Base-by-base conservation (phyloP, 2,888 invertebrate genomes). In the Latrodectus hesperus region DNA sequence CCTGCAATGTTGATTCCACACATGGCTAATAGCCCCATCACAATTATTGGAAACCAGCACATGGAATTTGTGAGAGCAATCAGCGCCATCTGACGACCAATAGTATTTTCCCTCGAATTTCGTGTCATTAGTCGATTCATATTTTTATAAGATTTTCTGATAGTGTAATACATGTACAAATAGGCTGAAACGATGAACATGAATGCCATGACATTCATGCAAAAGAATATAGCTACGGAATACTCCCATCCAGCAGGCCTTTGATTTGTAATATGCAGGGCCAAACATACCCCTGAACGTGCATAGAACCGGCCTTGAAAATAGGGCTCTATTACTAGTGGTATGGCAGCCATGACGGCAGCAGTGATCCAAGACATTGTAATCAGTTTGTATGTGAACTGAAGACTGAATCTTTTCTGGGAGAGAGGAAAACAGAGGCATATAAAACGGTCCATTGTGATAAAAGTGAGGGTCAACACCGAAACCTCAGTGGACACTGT, bases 391-490 rank as follows among this genome's bases (percentile, higher is more conserved):
- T 90, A 84, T 12, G 91, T 90, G 9, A 76, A 89, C 22, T 88
- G 89, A 10, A 87, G 70, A 10, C 89, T 90, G 52, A 92, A 90
- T n/a, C 89, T 88, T 14, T 81, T 79, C 52, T 78, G 67, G 14
- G 88, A 88, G 68, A 92, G 91, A 1, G 92, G 92, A 89, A 92
- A 92, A 81, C 92, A 91, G 38, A 92, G 92, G 84, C 92, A 91
- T 52, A 92, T 91, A 49, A 92, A 90, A 14, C 93, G 90, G 84
- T 93, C 92, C 4, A 92, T 84, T 6, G 93, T 92, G 71, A 93
- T 93, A 55, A 92, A 91, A 8, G 92, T 92, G 11, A 93, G 89
- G 0, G 93, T 93, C 53, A 92, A 91, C 14, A 93, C 93, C 0
- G 92, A 92, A 1, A 92, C 90, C 89, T 93, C 93, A 84, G 92